Base-by-base conservation (phyloP, 2,113 vertebrate species). In the Rissa tridactyla region DNA sequence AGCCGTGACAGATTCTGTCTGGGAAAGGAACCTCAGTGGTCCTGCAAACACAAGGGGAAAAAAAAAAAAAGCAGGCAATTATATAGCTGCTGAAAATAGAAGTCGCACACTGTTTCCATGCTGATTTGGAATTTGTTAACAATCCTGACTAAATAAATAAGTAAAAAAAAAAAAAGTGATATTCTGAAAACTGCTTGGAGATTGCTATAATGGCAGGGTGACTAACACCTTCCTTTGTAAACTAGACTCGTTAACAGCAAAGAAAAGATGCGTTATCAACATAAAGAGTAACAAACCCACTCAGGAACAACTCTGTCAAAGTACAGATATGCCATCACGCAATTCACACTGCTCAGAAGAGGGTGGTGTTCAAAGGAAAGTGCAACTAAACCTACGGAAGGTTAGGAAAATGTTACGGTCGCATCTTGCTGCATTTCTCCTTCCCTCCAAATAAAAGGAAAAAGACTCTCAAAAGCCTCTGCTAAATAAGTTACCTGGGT, bases 1-100 rank as follows among this genome's bases (percentile, higher is more conserved):
- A 29, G 98, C 98, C 0, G 97, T 98, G 64, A 99, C 97, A 2
- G 99, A 98, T 78, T 98, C 98, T 2, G 98, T 98, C 95, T 98
- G 98, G 13, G 98, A 98, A 17, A 98, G 98, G 73, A 98, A 98
- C 40, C 98, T 97, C 93, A 99, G 68, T 2, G 98, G 98, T 40
- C 98, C 99, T 99, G 92, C 17, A 69, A 66, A 57, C 12, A 52
- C 2, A 73, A 82, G 29, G 1, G 51, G 57, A 21, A 13, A 27
- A 17, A 17, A n/a, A n/a, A 20, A 40, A 42, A 40, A 40, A 19
- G 13, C 7, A 32, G 11, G 10, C 19, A 42, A 29, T 77, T 82
- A 75, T 4, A 42, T 1, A 84, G 66, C 17, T 47, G 55, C 44
- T 27, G 60, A 30, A 69, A 86, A 52, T 3, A 55, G 40, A 44